Conservation (phyloP, 53 echinoderm and acorn worm genomes). For the Antedon mediterranea region DNA sequence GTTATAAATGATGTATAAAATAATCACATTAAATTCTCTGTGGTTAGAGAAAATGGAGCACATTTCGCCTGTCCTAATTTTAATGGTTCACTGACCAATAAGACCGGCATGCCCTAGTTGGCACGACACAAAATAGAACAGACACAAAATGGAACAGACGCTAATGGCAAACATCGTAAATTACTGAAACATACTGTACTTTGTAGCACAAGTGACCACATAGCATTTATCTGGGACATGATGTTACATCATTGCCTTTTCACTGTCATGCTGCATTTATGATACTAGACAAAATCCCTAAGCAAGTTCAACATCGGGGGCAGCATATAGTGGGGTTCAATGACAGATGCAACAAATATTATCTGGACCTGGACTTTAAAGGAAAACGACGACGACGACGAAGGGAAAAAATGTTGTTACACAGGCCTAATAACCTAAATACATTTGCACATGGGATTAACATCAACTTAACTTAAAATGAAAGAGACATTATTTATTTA, state of each 20-base stretch:
- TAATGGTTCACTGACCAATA: neutral
- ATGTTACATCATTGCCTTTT: neutral
- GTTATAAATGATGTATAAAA: neutral
- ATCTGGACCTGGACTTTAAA: neutral
- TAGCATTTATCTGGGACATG: neutral
- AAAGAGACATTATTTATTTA: neutral
- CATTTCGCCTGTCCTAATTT: neutral
- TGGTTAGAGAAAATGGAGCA: neutral
- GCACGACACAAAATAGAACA: neutral
- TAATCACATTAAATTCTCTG: neutral
- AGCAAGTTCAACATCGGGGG: neutral
- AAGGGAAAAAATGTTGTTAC: too few relatives aligned
- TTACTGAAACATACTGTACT: neutral
- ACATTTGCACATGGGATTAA: neutral
- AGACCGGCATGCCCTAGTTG: neutral
- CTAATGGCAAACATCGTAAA: neutral
- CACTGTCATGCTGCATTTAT: neutral
- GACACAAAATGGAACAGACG: neutral
- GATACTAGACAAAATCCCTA: neutral
- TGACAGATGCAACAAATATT: neutral
- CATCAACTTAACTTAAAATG: neutral
- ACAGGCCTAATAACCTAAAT: neutral
- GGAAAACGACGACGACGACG: too few relatives aligned
- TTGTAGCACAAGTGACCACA: neutral
- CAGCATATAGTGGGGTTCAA: neutral